Evolutionary conservation across 2,113 vertebrate species (phyloP), one percentile per base, ranked within the genome.

Genomic region (Aix galericulata): DNA sequence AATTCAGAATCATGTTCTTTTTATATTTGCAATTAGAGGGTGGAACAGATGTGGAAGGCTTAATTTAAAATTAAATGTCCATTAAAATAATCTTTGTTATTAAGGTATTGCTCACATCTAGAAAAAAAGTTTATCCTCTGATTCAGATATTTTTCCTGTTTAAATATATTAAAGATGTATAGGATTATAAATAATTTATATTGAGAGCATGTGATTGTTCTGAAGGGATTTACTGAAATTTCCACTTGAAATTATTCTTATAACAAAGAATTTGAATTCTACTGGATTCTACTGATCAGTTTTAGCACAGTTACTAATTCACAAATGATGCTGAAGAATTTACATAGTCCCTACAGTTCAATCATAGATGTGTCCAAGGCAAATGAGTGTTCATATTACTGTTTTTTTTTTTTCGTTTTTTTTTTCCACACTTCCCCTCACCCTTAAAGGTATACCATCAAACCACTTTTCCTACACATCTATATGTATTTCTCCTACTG

Each of bases 41-140:
- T 80, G 44, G 50, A 94, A 95, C 52, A 96, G 91, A 94, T 95
- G 71, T 75, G 3, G 55, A 90, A 96, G 27, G 3, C 67, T 96
- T 88, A 81, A 32, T 72, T 86, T 91, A 77, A 92, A 77, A 76
- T 85, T 2, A 95, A 96, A 91, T 76, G 8, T 50, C 55, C 8
- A 69, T 82, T 88, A 82, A 94, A 94, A 40, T 63, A 91, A 63
- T 86, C 17, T 94, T 91, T 94, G 15, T 31, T 95, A 82, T 92
- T 85, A 94, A 95, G 44, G 44, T 76, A 67, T 50, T 63, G 2
- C 17, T 94, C 32, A 93, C 40, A 6, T 82, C 27, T 22, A 78
- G 60, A 91, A 91, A 73, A 50, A 50, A 15, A 34, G 23, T 86
- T 93, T 83, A 67, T 86, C 27, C 67, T 72, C n/a, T 56, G 48